These are phyloP conservation scores for Galago senegalensis DNA, from an alignment of 2,797 vertebrate species.

Conservation along the genomic window DNA sequence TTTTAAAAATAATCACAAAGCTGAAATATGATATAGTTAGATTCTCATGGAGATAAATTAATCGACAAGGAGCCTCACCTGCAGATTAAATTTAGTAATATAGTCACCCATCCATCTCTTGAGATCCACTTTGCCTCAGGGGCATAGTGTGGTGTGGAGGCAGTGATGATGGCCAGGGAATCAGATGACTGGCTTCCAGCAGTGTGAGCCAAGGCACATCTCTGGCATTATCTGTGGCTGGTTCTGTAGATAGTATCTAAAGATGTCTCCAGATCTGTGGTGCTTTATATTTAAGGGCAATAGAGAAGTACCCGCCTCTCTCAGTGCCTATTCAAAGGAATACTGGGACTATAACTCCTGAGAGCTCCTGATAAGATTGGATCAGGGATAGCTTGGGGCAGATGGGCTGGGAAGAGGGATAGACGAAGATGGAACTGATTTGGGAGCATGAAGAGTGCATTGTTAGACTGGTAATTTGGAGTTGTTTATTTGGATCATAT, in stretches of 20 bases:
- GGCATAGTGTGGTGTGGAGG: neutral
- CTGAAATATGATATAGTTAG: neutral
- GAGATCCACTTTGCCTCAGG: neutral
- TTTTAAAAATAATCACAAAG: slow-evolving; percentile 44
- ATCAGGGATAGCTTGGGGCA: slow-evolving; percentile 43
- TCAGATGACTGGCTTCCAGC: slow-evolving; percentile 24
- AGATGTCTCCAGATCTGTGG: slow-evolving; percentile 57
- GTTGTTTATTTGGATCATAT: slow-evolving; percentile 18
- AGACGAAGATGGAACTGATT: neutral
- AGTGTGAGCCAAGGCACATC: neutral
- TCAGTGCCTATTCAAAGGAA: slow-evolving; percentile 64
- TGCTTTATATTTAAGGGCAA: slow-evolving; percentile 52
- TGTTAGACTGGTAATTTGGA: neutral
- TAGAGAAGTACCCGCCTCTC: slow-evolving; percentile 58
- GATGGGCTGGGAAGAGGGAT: neutral
- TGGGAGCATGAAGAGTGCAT: neutral
- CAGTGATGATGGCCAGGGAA: neutral
- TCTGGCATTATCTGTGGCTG: slow-evolving; percentile 25
- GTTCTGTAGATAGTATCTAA: slow-evolving; percentile 75
- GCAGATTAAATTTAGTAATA: neutral
- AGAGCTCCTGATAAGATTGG: slow-evolving; percentile 65
- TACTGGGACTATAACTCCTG: neutral
- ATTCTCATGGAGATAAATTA: slow-evolving; percentile 29
- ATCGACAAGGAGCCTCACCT: neutral
- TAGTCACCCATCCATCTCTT: neutral